A percentile compares a stretch with the other conserved stretches of the same genome.
These are phyloP conservation scores for Periplaneta americana DNA, from an alignment of 1,140 invertebrate species.

Conservation along the genomic window DNA sequence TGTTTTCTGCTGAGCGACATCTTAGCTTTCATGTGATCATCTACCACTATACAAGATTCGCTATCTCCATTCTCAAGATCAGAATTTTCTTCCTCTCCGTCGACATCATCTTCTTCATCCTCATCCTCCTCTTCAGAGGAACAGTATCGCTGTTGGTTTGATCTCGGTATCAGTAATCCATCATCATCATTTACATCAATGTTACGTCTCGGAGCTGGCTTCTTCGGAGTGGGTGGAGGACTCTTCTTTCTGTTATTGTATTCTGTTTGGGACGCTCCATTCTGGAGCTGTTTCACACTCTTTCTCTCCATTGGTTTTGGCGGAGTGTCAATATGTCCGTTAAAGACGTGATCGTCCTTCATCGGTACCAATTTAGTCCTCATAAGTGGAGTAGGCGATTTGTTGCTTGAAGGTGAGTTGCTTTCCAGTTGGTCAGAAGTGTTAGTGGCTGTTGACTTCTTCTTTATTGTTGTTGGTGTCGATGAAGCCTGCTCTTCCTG, in stretches of 20 bases:
- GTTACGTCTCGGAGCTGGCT: background rate
- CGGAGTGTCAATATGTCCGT: background rate
- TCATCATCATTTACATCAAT: background rate
- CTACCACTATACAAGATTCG: slow-evolving; percentile 65
- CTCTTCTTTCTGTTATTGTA: background rate
- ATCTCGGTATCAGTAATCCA: background rate
- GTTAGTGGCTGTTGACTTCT: background rate
- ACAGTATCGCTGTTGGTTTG: background rate
- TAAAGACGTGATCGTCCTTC: background rate
- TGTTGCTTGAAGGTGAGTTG: background rate
- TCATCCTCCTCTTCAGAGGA: slow-evolving; percentile 36
- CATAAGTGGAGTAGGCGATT: background rate
- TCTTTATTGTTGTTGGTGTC: slow-evolving; percentile 22
- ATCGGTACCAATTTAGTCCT: background rate
- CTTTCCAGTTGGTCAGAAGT: background rate
- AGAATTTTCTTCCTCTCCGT: slow-evolving; percentile 29
- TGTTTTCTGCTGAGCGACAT: slow-evolving; percentile 34
- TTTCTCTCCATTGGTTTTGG: background rate
- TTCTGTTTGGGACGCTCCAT: background rate
- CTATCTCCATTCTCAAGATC: slow-evolving; percentile 34
- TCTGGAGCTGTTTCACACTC: background rate
- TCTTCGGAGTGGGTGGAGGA: background rate
- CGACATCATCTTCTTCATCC: slow-evolving; percentile 37
- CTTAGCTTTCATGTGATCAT: slow-evolving; percentile 54
- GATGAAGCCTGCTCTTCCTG: slow-evolving; percentile 39